These are phyloP conservation scores for Paramuricea clavata DNA, from an alignment of 92 coral and sea anemone species.

Conservation along the genomic window DNA sequence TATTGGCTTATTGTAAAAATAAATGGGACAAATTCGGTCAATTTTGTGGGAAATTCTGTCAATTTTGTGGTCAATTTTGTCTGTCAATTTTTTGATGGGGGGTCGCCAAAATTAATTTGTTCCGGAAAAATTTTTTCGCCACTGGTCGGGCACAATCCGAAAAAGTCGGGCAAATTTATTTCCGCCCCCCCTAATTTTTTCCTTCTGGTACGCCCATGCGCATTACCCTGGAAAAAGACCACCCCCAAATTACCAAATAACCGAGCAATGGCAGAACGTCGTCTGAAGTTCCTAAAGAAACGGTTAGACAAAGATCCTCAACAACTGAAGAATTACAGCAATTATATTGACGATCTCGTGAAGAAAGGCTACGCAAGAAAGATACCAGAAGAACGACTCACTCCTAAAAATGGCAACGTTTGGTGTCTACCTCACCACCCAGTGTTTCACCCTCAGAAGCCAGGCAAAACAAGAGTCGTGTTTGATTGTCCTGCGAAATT, in stretches of 20 bases:
- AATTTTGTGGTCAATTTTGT: no score
- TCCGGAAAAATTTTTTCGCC: no score
- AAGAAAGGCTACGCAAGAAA: constrained; percentile 61
- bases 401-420: not conserved
- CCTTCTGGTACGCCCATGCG: no score
- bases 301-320: constrained; percentile 43
- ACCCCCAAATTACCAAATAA: constrained; percentile 51
- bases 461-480: constrained; percentile 63
- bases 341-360: constrained; percentile 49
- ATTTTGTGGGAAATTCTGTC: no score
- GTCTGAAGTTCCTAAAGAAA: constrained; percentile 48
- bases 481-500: constrained; percentile 65
- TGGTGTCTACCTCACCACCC: constrained; percentile 71
- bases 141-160: no score
- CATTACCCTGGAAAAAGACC: constrained; percentile 67
- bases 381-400: constrained; percentile 20
- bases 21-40: no score
- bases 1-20: no score
- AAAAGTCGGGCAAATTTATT: no score
- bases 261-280: constrained; percentile 49
- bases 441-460: constrained; percentile 60
- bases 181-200: no score
- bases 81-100: no score
- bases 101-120: no score
- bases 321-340: constrained; percentile 35